phyloP scores from a whole-genome alignment of 2,113 vertebrate genomes.

The Circaetus cinerascens region DNA sequence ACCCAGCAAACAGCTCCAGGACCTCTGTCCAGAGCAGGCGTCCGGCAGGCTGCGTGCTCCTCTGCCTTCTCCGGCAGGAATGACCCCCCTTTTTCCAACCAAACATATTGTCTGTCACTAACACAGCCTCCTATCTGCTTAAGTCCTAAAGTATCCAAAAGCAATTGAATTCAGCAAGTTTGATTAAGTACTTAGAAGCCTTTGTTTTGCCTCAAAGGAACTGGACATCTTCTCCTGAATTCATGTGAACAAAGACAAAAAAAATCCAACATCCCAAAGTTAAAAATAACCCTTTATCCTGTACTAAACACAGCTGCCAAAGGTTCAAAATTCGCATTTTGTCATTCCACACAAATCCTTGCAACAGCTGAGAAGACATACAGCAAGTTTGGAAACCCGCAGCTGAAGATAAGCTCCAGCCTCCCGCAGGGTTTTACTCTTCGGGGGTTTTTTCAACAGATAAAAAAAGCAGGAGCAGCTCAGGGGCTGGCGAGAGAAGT shows the following conservation, averaged over 20 bases:
- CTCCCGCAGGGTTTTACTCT: constrained; percentile 10
- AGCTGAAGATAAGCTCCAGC: constrained; percentile 37
- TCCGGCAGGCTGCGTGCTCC: background rate
- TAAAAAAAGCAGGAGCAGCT: background rate
- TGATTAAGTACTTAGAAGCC: background rate
- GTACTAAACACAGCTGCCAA: constrained; percentile 80
- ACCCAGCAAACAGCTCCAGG: background rate
- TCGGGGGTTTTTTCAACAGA: background rate
- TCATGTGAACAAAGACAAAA: background rate
- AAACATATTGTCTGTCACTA: background rate
- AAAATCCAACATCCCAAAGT: constrained; percentile 48
- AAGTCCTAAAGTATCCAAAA: background rate
- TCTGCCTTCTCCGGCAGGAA: background rate
- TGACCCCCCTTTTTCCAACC: background rate
- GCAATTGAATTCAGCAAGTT: background rate
- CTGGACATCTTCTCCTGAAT: background rate
- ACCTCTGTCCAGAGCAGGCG: constrained; percentile 7
- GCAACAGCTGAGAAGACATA: constrained; percentile 86
- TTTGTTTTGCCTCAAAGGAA: constrained; percentile 12
- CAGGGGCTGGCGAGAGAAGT: background rate
- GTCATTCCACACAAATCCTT: constrained; percentile 76
- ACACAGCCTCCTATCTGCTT: background rate
- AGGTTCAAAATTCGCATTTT: constrained; percentile 72
- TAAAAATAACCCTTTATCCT: constrained; percentile 81
- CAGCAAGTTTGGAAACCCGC: background rate